Evolutionary conservation across 1,140 invertebrate species (phyloP).

Genomic region (Planococcus citri): DNA sequence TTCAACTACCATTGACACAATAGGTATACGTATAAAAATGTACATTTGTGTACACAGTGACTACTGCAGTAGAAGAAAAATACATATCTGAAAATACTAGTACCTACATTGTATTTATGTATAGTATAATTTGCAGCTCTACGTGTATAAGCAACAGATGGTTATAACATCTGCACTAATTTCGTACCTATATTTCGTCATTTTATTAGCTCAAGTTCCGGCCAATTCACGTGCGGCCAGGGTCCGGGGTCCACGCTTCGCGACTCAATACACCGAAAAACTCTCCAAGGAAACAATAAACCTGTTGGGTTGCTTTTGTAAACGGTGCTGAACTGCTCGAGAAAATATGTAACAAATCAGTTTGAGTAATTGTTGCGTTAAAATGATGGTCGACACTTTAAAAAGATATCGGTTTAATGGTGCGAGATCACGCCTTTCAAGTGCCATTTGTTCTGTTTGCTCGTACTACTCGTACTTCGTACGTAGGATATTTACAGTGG

Average conservation of each 20-base stretch:
- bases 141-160: background rate
- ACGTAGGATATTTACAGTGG: no score
- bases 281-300: background rate
- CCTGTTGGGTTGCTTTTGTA: background rate
- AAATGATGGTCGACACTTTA: background rate
- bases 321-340: background rate
- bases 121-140: no score
- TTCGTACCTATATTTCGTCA: background rate
- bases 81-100: no score
- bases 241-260: background rate
- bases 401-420: background rate
- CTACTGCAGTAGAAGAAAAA: no score
- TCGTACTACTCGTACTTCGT: no score
- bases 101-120: no score
- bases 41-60: no score
- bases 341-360: conserved; percentile 7
- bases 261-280: background rate
- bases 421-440: background rate
- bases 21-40: no score
- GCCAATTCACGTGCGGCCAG: background rate
- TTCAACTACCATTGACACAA: no score
- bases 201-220: background rate
- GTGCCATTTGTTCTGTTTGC: background rate
- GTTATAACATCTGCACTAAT: background rate
- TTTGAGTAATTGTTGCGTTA: background rate